phyloP scores from a whole-genome alignment of 2,797 vertebrate species.

The Helostoma temminkii region DNA sequence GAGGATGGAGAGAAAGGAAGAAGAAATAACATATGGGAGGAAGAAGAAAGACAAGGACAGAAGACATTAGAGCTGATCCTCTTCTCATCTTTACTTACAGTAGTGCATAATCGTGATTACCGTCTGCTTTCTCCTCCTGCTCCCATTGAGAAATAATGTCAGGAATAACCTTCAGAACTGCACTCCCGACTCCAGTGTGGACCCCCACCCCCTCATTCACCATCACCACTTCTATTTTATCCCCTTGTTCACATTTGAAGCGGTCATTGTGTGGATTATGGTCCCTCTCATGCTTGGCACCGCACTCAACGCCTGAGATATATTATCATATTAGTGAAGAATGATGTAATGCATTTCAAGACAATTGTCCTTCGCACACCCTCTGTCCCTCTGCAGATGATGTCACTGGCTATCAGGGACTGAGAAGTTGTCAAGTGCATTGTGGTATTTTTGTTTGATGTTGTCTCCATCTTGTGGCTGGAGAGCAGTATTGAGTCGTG shows the following conservation, averaged over 20 bases:
- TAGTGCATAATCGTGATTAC: slow-evolving; percentile 52
- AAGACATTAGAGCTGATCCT: slow-evolving; percentile 29
- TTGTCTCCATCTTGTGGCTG: slow-evolving; percentile 66
- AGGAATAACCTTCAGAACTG: slow-evolving; percentile 77
- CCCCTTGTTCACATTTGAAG: slow-evolving; percentile 68
- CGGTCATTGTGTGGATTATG: slow-evolving; percentile 70
- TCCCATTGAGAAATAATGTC: slow-evolving; percentile 70
- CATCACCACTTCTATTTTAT: slow-evolving; percentile 62
- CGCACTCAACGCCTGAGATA: slow-evolving; percentile 60
- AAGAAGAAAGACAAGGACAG: slow-evolving; percentile 37
- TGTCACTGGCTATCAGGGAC: slow-evolving; percentile 70
- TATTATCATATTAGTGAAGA: slow-evolving; percentile 80
- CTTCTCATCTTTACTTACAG: slow-evolving; percentile 41
- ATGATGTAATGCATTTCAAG: slow-evolving; percentile 80
- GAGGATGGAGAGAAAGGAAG: neutral
- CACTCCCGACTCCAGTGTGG: slow-evolving; percentile 45
- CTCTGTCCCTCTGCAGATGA: slow-evolving; percentile 77
- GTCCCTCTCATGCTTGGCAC: slow-evolving; percentile 71
- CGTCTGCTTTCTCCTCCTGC: slow-evolving; percentile 48
- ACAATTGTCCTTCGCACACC: slow-evolving; percentile 82
- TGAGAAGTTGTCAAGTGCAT: slow-evolving; percentile 46
- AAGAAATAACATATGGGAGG: slow-evolving; percentile 11
- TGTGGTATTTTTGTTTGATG: neutral
- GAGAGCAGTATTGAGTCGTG: neutral
- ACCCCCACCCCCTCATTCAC: neutral